Conservation (phyloP, 2,888 invertebrate species). For the Cryptops parisi region DNA sequence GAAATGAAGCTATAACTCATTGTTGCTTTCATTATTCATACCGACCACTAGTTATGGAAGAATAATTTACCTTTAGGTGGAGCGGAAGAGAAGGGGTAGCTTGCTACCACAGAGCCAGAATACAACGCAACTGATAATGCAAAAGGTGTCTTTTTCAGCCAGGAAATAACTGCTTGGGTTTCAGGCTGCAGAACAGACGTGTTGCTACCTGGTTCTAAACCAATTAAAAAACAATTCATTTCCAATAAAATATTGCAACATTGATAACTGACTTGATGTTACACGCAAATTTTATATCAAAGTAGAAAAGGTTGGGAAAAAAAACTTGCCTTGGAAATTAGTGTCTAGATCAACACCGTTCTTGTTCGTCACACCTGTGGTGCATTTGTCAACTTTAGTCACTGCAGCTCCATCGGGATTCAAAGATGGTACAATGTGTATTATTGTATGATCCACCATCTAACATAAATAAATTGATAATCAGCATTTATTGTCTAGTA, state of each 20-base stretch:
- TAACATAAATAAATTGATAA: no score
- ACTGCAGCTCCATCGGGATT: slow-evolving; percentile 27
- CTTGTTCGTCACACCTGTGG: slow-evolving; percentile 3
- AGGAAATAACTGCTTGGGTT: slow-evolving; percentile 1
- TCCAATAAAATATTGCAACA: not conserved
- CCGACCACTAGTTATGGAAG: no score
- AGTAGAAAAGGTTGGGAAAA: no score
- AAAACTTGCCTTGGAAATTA: slow-evolving; percentile 8
- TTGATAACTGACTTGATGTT: no score
- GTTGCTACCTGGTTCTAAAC: not conserved
- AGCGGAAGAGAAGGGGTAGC: slow-evolving; percentile 6
- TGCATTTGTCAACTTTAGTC: slow-evolving; percentile 14
- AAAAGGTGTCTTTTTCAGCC: slow-evolving; percentile 11
- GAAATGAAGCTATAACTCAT: no score
- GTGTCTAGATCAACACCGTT: slow-evolving; percentile 13
- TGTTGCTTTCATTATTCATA: no score
- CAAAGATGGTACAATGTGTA: slow-evolving; percentile 27
- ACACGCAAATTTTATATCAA: no score
- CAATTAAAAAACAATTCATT: not conserved
- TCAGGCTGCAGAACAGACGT: slow-evolving; percentile 1
- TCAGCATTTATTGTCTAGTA: no score
- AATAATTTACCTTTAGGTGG: slow-evolving; percentile 3
- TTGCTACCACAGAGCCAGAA: slow-evolving; percentile 4
- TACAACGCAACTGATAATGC: slow-evolving; percentile 12
- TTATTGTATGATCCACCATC: no score